Evolutionary conservation across 2,888 invertebrate species (phyloP), one percentile per base, ranked within the genome.

Genomic region (Andrena trimmerana): DNA sequence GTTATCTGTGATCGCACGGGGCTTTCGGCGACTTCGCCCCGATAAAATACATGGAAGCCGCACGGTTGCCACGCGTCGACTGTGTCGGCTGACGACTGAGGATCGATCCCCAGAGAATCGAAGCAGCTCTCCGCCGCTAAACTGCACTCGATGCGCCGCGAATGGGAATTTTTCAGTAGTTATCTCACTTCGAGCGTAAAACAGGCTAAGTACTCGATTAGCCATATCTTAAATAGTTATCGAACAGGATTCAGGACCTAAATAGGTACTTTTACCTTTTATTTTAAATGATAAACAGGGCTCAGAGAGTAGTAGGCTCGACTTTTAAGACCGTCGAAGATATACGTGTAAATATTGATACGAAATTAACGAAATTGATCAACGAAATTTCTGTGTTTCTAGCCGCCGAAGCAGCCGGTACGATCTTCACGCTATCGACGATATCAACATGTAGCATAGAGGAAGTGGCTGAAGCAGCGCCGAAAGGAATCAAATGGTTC

Each of bases 361-460:
- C 2, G 24, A 10, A 50, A 50, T 33, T 74, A 20, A 20, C 0
- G 20, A 20, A 20, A 20, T 20, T 20, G 20, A 20, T 20, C 20
- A 20, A 20, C 2, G 24, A 16, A 50, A 50, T 33, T 72, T 54
- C n/a, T 27, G 16, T 2, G 33, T 75, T 94, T 93, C 36, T 93
- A 97, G 98, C 98, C 91, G 98, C 97, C n/a, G 96, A 97, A 88
- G 95, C 95, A 31, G 95, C 96, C 85, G 97, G 97, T 0, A 97
- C 97, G 0, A 95, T 98, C 83, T 98, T 96, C 92, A 98, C 96
- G 29, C 94, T 98, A 72, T 98, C 98, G 87, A 99, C 98, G 0
- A 95, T 98, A 81, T 95, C 98, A 0, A 99, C 98, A 0, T 96
- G 96, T 87, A 97, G 98, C 57, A 96, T 99, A 70, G 99, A 99